Evolutionary conservation across 2,888 invertebrate species (phyloP).

Genomic region (Synanthedon formicaeformis): DNA sequence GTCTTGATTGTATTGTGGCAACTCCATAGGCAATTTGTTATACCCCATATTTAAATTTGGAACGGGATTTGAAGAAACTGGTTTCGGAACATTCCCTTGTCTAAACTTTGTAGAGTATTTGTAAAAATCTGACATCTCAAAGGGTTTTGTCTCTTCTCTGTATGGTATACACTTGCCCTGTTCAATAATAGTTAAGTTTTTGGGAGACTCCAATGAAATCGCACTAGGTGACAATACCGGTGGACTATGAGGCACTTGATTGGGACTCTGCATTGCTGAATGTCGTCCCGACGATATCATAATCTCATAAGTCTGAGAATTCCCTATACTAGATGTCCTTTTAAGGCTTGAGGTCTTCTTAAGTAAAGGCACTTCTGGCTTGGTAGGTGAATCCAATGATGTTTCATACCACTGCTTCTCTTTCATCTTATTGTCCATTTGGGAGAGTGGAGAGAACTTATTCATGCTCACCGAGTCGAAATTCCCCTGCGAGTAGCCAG

Average conservation of each 20-base stretch:
- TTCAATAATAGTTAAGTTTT: slow-evolving; percentile 86
- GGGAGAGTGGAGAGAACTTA: slow-evolving; percentile 55
- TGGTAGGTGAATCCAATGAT: slow-evolving; percentile 71
- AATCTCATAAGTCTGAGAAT: slow-evolving; percentile 60
- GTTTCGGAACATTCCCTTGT: slow-evolving; percentile 60
- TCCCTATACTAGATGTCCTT: slow-evolving; percentile 68
- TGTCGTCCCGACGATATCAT: slow-evolving; percentile 57
- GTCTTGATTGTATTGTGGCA: slow-evolving; percentile 52
- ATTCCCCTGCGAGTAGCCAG: slow-evolving; percentile 45
- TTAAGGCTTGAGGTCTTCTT: slow-evolving; percentile 61
- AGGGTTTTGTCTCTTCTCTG: slow-evolving; percentile 94
- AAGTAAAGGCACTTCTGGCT: slow-evolving; percentile 34
- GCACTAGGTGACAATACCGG: slow-evolving; percentile 54
- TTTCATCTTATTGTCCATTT: slow-evolving; percentile 49
- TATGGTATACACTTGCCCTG: slow-evolving; percentile 92
- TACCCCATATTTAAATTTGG: slow-evolving; percentile 32
- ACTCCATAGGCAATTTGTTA: slow-evolving; percentile 54
- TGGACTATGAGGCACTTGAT: slow-evolving; percentile 43
- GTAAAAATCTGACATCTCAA: slow-evolving; percentile 98
- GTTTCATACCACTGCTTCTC: slow-evolving; percentile 80
- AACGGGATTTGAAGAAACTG: slow-evolving; percentile 26
- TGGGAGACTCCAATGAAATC: slow-evolving; percentile 80
- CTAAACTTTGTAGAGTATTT: slow-evolving; percentile 96
- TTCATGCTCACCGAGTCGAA: slow-evolving; percentile 56
- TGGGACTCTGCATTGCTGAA: slow-evolving; percentile 56